A percentile compares a stretch with the other conserved stretches of the same genome.
phyloP scores from a whole-genome alignment of 2,888 invertebrate species.

The Drosophila lacicola region DNA sequence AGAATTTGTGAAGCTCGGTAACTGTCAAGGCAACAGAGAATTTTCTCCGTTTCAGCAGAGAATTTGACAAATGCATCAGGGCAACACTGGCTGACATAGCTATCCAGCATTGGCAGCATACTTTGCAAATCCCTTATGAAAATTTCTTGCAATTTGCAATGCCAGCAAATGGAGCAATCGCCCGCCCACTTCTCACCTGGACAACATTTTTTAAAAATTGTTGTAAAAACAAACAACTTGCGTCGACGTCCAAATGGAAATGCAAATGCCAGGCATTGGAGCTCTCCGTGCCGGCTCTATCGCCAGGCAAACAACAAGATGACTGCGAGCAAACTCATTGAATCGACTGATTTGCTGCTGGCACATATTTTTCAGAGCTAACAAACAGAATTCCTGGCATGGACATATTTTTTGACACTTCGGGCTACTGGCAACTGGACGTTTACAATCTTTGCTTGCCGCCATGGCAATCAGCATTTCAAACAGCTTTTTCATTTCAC shows the following conservation, averaged over 20 bases:
- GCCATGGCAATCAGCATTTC: conserved; percentile 12
- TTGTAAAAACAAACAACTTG: conserved; percentile 30
- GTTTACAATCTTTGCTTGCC: conserved; percentile 7
- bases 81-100: conserved; percentile 3
- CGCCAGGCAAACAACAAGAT: conserved; percentile 13
- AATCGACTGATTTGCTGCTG: conserved; percentile 41
- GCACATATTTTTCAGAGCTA: conserved; percentile 27
- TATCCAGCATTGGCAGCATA: conserved; percentile 17
- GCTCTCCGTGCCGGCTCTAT: background rate
- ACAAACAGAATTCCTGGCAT: conserved; percentile 11
- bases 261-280: conserved; percentile 17
- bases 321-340: conserved; percentile 29
- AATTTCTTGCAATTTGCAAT: conserved; percentile 38
- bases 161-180: conserved; percentile 5
- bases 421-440: conserved; percentile 19
- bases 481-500: background rate
- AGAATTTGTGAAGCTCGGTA: background rate
- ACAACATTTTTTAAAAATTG: conserved; percentile 17
- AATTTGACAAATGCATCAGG: conserved; percentile 19
- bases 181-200: conserved; percentile 8
- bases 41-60: conserved; percentile 11
- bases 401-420: conserved; percentile 34
- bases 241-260: conserved; percentile 15
- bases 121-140: conserved; percentile 20
- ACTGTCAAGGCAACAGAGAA: background rate